Percentiles rank a stretch among this genome's conserved stretches.
phyloP scores from a whole-genome alignment of 2,797 vertebrate species.

The Leptoclinus maculatus region DNA sequence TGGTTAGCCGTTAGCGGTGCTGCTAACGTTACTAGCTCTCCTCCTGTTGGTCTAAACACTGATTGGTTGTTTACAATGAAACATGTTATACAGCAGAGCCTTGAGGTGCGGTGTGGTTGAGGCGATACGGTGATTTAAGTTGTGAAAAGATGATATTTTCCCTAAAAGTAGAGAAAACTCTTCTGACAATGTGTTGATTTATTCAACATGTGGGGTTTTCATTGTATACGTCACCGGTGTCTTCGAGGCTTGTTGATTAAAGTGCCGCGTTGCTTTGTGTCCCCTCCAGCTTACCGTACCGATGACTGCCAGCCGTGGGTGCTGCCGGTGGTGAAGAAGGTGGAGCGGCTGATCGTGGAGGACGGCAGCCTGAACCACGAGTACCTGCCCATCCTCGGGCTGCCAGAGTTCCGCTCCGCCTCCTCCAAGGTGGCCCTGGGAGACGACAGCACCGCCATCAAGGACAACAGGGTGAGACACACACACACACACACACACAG shows the following conservation, averaged over 20 bases:
- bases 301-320: constrained; percentile 96
- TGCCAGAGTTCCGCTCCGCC: constrained; percentile 90
- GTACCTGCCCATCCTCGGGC: constrained; percentile 95
- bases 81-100: too few relatives aligned
- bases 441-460: constrained; percentile 89
- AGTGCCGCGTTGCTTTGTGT: not conserved
- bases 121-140: not conserved
- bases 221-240: too few relatives aligned
- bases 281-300: constrained; percentile 91
- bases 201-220: too few relatives aligned
- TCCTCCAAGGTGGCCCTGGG: constrained; percentile 92
- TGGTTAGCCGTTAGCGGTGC: too few relatives aligned
- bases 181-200: too few relatives aligned
- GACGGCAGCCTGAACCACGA: constrained; percentile 92
- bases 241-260: too few relatives aligned
- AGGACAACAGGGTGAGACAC: constrained; percentile 86
- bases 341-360: constrained; percentile 90
- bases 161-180: too few relatives aligned
- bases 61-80: too few relatives aligned
- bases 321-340: constrained; percentile 95
- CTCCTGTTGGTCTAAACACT: too few relatives aligned
- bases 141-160: not conserved
- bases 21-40: too few relatives aligned
- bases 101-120: too few relatives aligned
- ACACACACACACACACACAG: not conserved